Conservation (phyloP, 2,113 vertebrate species). For the Syrmaticus mikado region DNA sequence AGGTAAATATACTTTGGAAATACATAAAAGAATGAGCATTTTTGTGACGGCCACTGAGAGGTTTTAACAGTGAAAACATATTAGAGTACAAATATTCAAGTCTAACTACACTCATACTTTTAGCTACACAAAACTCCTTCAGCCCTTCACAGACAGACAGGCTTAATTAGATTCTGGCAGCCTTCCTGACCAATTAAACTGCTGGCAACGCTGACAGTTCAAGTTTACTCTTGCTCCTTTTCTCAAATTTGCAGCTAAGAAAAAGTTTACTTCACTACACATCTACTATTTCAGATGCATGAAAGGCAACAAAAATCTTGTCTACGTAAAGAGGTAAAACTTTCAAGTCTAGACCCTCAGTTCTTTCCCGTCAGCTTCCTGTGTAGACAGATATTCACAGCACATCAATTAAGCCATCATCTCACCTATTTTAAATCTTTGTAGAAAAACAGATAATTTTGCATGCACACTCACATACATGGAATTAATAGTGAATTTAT, state of each 20-base stretch:
- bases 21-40: neutral
- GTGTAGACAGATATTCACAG: neutral
- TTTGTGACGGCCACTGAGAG: neutral
- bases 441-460: neutral
- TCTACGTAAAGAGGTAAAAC: neutral
- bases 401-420: neutral
- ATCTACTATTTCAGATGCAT: neutral
- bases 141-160: neutral
- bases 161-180: neutral
- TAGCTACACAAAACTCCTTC: neutral
- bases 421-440: neutral
- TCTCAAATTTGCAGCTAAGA: neutral
- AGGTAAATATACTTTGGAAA: neutral
- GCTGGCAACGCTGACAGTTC: neutral
- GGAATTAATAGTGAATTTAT: neutral
- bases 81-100: neutral
- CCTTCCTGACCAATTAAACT: neutral
- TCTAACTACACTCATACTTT: neutral
- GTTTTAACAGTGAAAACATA: neutral
- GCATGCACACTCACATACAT: fast-evolving
- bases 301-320: neutral
- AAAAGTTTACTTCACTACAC: neutral
- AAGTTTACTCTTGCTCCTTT: neutral
- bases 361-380: neutral
- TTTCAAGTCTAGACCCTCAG: neutral